These are phyloP conservation scores for Rhynchonycteris naso DNA, from an alignment of 2,797 vertebrate species.

Conservation along the genomic window DNA sequence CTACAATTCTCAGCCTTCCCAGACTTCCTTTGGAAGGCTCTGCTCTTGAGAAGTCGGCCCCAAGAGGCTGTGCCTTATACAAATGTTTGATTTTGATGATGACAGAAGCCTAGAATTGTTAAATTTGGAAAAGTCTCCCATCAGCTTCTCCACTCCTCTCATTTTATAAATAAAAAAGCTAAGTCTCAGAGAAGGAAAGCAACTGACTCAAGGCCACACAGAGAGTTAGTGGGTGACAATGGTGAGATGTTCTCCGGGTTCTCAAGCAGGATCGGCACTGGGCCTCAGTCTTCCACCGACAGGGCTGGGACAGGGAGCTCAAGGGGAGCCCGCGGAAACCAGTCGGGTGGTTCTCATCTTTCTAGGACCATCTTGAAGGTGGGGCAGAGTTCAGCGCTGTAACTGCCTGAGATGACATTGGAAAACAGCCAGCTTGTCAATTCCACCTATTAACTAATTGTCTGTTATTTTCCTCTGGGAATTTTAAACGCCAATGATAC, in stretches of 20 bases:
- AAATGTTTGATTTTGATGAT: not conserved
- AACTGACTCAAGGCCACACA: constrained; percentile 15
- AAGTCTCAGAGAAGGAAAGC: constrained; percentile 44
- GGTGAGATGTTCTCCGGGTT: not conserved
- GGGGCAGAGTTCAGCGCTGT: constrained; percentile 71
- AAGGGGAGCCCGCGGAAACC: constrained; percentile 24
- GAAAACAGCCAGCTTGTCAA: constrained; percentile 82
- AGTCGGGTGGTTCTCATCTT: not conserved
- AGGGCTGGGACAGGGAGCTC: not conserved
- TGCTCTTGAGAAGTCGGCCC: not conserved
- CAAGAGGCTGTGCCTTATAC: rapidly evolving
- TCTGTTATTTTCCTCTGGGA: constrained; percentile 81
- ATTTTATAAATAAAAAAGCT: not conserved
- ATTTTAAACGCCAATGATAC: constrained; percentile 79
- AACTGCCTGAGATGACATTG: constrained; percentile 76
- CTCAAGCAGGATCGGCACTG: not conserved
- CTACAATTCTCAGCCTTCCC: not conserved
- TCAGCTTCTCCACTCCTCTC: not conserved
- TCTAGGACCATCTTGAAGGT: not conserved
- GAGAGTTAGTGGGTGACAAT: not conserved
- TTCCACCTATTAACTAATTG: constrained; percentile 85
- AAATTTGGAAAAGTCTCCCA: not conserved
- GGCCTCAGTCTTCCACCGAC: not conserved
- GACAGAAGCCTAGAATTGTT: not conserved
- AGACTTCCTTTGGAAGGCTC: not conserved